phyloP scores from a whole-genome alignment of 1,140 invertebrate genomes.

The Bombus fervidus region DNA sequence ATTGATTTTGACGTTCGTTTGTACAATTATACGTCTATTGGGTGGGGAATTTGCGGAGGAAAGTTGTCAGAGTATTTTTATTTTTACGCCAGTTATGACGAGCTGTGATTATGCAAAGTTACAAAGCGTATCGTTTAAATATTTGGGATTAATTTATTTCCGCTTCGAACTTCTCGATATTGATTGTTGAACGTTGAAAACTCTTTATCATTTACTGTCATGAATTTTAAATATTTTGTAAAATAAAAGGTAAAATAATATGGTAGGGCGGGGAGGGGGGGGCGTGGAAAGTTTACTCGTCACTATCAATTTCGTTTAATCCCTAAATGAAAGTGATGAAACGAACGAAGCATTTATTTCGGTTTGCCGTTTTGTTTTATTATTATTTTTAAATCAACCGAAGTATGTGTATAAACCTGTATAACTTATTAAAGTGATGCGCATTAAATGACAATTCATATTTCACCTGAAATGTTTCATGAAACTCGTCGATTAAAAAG shows the following conservation, averaged over 20 bases:
- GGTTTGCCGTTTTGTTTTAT: neutral
- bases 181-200: neutral
- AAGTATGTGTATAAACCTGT: neutral
- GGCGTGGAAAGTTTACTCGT: neutral
- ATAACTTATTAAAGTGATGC: neutral
- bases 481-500: conserved; percentile 1
- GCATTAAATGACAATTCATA: neutral
- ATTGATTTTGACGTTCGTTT: too few species aligned
- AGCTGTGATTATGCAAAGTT: neutral
- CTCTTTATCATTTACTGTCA: neutral
- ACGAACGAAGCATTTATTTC: neutral
- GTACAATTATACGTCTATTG: too few species aligned
- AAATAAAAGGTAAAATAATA: neutral
- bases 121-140: neutral
- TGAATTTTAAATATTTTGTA: neutral
- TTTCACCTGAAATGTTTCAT: neutral
- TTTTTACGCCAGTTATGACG: too few species aligned
- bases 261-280: too few species aligned
- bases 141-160: neutral
- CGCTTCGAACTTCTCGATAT: too few species aligned
- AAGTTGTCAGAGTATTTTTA: too few species aligned
- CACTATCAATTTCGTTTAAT: neutral
- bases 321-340: neutral
- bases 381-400: neutral
- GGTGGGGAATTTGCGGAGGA: too few species aligned